Evolutionary conservation across 64 coral and sea anemone species (phyloP), one percentile per base, ranked within the genome.

Genomic region (Pachyseris speciosa): DNA sequence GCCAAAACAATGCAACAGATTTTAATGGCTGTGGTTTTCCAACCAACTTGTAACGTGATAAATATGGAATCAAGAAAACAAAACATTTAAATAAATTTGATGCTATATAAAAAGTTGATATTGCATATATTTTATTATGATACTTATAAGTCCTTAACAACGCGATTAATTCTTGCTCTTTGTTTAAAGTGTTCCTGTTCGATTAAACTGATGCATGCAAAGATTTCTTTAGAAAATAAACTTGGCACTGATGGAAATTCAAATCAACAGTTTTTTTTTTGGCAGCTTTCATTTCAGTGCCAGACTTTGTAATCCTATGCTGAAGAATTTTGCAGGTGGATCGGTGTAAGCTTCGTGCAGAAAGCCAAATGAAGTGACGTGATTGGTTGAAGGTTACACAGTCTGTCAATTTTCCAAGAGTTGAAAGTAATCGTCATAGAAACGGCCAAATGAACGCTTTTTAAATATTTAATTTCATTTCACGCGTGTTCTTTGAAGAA

Each of bases 381-480:
- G 2, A 81, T 81, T 81, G 77, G 77, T 81, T 26, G 15, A 37
- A 61, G 32, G 22, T 61, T 63, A 2, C 20, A 63, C 28, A 33
- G 48, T 32, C 52, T 63, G 77, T 60, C 34, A 81, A 39, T 38
- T 40, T 60, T 19, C 17, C 20, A 39, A 24, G 52, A 7, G 53
- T 81, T 63, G 53, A 61, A 34, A 81, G 11, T 26, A 22, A 39
- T 81, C 3, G 37, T 37, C 36, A 81, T 63, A 39, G 34, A 17
- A 81, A 81, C 77, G 33, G n/a, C 19, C 9, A 40, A 81, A 32
- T 61, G 9, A 81, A 81, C 53, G 77, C 77, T 33, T 58, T 41
- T 40, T 81, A 39, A 81, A 81, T 81, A 81, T 61, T 81, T 61
- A 37, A 81, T 81, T 31, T 81, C 52, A 39, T 61, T 81, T 81